Evolutionary conservation across 2,888 invertebrate genomes (phyloP).

Genomic region (Phlogophora meticulosa): DNA sequence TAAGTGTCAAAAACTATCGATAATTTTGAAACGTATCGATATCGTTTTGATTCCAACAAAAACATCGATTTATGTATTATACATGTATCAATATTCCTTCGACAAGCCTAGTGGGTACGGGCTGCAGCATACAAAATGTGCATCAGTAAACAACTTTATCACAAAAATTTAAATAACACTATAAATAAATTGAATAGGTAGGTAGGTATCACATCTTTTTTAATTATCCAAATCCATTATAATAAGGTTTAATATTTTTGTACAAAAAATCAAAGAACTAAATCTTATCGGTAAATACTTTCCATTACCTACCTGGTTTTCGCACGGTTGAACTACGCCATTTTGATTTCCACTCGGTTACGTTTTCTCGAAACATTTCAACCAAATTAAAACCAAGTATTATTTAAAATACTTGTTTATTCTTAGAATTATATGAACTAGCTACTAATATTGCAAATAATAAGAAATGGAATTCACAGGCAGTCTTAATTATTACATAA

Average conservation of each 20-base stretch:
- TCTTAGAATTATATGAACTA: conserved; percentile 16
- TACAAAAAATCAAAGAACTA: conserved; percentile 20
- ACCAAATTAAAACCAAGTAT: conserved; percentile 1
- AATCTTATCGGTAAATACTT: not conserved
- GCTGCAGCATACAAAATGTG: too few relatives aligned
- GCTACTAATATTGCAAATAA: conserved; percentile 34
- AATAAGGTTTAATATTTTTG: conserved; percentile 17
- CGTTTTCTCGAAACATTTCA: not conserved
- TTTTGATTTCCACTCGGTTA: not conserved
- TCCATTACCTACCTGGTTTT: not conserved
- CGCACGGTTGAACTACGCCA: not conserved
- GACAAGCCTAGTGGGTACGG: too few relatives aligned
- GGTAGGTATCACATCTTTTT: conserved; percentile 42
- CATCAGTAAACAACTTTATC: too few relatives aligned
- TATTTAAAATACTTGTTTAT: conserved; percentile 10
- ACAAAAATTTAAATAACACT: too few relatives aligned
- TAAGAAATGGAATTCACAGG: conserved; percentile 20
- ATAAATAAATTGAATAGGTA: conserved; percentile 31
- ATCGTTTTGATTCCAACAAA: too few relatives aligned
- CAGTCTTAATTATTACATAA: conserved; percentile 13
- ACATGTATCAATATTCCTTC: too few relatives aligned
- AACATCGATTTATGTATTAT: too few relatives aligned
- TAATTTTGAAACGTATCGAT: too few relatives aligned
- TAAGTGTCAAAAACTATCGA: too few relatives aligned
- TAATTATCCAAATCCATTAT: conserved; percentile 7